Evolutionary conservation across 2,888 invertebrate species (phyloP), one percentile per base, ranked within the genome.

Genomic region (Cosmopolites sordidus): DNA sequence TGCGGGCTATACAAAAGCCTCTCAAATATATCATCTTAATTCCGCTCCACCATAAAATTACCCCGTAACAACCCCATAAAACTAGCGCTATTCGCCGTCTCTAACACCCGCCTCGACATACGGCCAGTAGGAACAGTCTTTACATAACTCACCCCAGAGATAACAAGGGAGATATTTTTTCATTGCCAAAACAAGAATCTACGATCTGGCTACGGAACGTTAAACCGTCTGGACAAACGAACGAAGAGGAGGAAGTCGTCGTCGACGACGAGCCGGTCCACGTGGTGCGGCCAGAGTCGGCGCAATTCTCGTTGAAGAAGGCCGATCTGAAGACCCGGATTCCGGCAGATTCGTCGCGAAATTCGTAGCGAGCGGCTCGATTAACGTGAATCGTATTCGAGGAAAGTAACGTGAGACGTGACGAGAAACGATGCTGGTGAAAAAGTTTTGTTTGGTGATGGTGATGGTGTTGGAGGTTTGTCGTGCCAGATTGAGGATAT

Each of bases 141-240:
- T 54, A 48, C 51, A 58, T 58, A 58, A 58, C 48, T 58, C 54
- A 58, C 48, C 43, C 43, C 44, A 39, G 48, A 48, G 48, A 48
- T 58, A 58, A 58, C 58, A 58, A 54, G 58, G 48, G 48, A 43
- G 44, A 56, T 58, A 58, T 58, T 58, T 58, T 58, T 58, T 58
- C 58, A 58, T 58, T 58, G 48, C 56, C 56, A 46, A 56, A 56
- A 58, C 51, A 58, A 58, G 58, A 58, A 58, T 58, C 55, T 58
- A 58, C 48, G 50, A 48, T 57, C 39, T 11, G 33, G 11, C 54
- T 18, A 50, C 38, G 48, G 41, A 56, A 52, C 52, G 52, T 48
- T 50, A 51, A 51, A 51, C 41, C 54, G 54, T 54, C 51, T 58
- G 45, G 58, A 22, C 22, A 22, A 8, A 8, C 22, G 4, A 22